A percentile compares a stretch with the other conserved stretches of the same genome.
These are phyloP conservation scores for Solenodon paradoxus DNA, from an alignment of 2,113 vertebrate species.

Conservation along the genomic window DNA sequence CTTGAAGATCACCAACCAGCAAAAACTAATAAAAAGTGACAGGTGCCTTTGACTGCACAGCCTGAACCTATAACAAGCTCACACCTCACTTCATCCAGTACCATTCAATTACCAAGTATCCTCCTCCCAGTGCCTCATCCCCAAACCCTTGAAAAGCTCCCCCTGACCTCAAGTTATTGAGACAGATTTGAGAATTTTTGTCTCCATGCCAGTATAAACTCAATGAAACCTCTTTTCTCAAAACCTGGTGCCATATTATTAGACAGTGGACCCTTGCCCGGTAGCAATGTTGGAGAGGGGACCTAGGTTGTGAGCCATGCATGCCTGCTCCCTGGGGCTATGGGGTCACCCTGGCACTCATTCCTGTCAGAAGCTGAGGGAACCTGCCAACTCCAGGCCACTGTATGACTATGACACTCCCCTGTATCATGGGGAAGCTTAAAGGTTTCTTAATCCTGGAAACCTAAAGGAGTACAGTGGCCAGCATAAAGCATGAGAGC, in stretches of 20 bases:
- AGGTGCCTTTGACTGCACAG: too few relatives aligned
- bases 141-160: too few relatives aligned
- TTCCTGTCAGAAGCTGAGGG: background rate
- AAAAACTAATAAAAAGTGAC: too few relatives aligned
- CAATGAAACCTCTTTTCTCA: background rate
- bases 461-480: background rate
- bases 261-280: fast-evolving
- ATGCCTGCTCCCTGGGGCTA: background rate
- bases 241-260: fast-evolving
- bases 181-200: too few relatives aligned
- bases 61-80: too few relatives aligned
- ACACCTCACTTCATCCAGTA: too few relatives aligned
- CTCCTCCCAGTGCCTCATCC: too few relatives aligned
- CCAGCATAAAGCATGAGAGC: background rate
- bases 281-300: background rate
- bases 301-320: fast-evolving
- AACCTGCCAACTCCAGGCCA: background rate
- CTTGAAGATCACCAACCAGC: too few relatives aligned
- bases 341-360: too few relatives aligned
- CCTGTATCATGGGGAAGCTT: background rate
- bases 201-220: too few relatives aligned
- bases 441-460: background rate
- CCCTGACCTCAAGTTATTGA: too few relatives aligned
- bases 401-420: background rate
- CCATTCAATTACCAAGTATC: background rate